phyloP scores from a whole-genome alignment of 2,888 invertebrate species.

The Dione vanillae region DNA sequence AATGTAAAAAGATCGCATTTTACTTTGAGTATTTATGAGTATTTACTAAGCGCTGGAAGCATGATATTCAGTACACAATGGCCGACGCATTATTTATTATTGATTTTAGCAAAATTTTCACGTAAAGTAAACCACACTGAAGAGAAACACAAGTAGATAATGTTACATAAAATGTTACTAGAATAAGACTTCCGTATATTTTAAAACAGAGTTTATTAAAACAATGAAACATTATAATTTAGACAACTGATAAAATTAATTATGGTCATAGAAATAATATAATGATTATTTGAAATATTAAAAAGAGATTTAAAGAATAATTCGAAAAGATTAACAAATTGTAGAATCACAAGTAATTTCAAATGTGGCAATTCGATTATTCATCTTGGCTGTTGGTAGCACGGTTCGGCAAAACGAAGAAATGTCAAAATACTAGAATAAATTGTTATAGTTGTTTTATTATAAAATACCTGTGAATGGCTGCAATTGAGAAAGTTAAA shows the following conservation, averaged over 20 bases:
- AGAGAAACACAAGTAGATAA: conserved; percentile 28
- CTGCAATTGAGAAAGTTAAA: conserved; percentile 94
- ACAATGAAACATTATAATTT: background rate
- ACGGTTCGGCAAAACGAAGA: conserved; percentile 23
- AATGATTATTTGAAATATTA: background rate
- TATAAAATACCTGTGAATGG: conserved; percentile 84
- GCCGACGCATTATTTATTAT: conserved; percentile 76
- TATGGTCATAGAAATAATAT: background rate
- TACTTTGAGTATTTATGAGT: conserved; percentile 51
- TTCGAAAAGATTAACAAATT: background rate
- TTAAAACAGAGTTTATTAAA: background rate
- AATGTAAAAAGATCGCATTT: conserved; percentile 67
- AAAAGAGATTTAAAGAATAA: too few relatives aligned
- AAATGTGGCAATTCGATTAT: conserved; percentile 39
- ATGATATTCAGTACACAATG: conserved; percentile 70
- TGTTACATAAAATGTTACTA: conserved; percentile 14
- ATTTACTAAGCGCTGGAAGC: conserved; percentile 58
- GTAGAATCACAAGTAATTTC: background rate
- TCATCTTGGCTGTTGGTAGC: conserved; percentile 39
- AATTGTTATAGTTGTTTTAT: conserved; percentile 57
- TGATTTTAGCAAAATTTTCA: conserved; percentile 68
- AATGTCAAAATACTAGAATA: conserved; percentile 50
- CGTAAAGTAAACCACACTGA: conserved; percentile 39
- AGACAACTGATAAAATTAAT: background rate
- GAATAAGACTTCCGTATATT: conserved; percentile 10